Evolutionary conservation across 2,888 invertebrate species (phyloP).

Genomic region (Papilio elwesi): DNA sequence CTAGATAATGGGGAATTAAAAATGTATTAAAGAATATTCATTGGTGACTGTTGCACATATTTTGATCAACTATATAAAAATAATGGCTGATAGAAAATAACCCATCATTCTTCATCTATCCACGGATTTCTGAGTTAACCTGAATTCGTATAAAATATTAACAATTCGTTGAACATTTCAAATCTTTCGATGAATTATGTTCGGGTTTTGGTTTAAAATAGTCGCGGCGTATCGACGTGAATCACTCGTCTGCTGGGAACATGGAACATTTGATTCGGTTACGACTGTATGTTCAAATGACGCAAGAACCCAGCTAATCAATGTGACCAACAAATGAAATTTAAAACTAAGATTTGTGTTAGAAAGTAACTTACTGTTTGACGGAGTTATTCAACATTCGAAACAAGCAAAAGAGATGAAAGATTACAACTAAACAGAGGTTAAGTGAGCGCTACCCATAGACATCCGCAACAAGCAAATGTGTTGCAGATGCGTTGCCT

Average conservation of each 20-base stretch:
- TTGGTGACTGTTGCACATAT: no score
- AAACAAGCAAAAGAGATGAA: no score
- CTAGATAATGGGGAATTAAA: no score
- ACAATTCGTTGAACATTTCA: constrained; percentile 41
- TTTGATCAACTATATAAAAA: background rate
- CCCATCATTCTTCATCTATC: background rate
- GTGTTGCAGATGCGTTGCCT: no score
- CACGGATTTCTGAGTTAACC: constrained; percentile 7
- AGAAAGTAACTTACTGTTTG: no score
- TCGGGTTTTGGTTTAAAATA: constrained; percentile 57
- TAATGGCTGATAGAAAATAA: background rate
- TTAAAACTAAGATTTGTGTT: no score
- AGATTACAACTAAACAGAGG: no score
- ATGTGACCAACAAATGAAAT: constrained; percentile 12
- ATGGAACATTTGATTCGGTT: constrained; percentile 39
- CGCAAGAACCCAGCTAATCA: background rate
- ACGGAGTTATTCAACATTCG: no score
- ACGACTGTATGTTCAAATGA: background rate
- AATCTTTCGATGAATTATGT: constrained; percentile 49
- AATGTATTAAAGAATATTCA: no score
- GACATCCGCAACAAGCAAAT: no score
- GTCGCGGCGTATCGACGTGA: constrained; percentile 47
- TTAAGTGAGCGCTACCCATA: no score
- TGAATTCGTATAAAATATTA: constrained; percentile 25
- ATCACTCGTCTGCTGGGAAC: constrained; percentile 46